Evolutionary conservation across 35 echinoderm and acorn worm genomes (phyloP).

Genomic region (Anneissia japonica): DNA sequence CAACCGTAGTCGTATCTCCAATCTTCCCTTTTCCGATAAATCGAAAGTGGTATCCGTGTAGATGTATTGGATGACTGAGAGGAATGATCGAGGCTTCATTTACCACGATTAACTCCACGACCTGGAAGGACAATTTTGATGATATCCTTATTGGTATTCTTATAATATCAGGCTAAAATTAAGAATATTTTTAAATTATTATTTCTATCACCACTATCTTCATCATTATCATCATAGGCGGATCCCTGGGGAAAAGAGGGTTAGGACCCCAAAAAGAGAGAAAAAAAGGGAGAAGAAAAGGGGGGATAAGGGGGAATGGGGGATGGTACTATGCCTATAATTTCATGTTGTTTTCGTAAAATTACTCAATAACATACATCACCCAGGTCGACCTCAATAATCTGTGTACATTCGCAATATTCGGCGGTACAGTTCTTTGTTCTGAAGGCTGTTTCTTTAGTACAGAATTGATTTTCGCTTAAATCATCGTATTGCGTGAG

Average conservation of each 20-base stretch:
- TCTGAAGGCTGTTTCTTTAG: background rate
- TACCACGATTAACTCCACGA: constrained; percentile 46
- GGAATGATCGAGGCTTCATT: constrained; percentile 23
- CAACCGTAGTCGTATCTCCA: constrained; percentile 9
- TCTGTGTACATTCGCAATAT: constrained; percentile 29
- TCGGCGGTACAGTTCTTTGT: constrained; percentile 18
- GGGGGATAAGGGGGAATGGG: background rate
- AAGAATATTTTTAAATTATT: no score
- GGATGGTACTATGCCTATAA: background rate
- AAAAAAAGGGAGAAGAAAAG: constrained; percentile 28
- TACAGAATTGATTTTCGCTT: constrained; percentile 18
- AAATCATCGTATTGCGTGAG: constrained; percentile 48
- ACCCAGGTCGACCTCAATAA: constrained; percentile 1
- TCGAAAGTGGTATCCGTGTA: constrained; percentile 47
- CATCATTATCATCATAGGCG: background rate
- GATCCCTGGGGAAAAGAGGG: background rate
- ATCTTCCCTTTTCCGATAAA: constrained; percentile 32
- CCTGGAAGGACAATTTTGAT: constrained; percentile 26
- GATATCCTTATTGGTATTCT: background rate
- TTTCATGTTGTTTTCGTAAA: background rate
- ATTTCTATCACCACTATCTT: background rate
- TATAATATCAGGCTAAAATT: background rate
- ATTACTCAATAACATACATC: constrained; percentile 4
- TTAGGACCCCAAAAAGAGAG: background rate
- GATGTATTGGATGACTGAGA: constrained; percentile 52